phyloP scores from a whole-genome alignment of 1,140 invertebrate species.

The Phocides pigmalion region DNA sequence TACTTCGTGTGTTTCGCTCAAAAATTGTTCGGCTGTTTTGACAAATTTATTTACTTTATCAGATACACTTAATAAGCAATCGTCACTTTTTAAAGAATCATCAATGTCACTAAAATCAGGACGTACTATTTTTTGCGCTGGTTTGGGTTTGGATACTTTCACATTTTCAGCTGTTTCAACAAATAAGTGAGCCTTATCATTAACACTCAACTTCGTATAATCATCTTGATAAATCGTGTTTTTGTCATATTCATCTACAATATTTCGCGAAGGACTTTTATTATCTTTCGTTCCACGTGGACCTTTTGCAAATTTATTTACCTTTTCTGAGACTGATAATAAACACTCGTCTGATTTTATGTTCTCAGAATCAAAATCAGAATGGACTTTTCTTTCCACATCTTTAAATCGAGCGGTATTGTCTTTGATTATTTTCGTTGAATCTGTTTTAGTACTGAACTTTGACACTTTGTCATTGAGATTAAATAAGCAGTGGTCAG shows the following conservation, averaged over 20 bases:
- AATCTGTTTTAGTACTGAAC: slow-evolving; percentile 73
- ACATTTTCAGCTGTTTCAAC: slow-evolving; percentile 86
- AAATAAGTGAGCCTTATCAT: slow-evolving; percentile 87
- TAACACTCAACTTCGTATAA: slow-evolving; percentile 86
- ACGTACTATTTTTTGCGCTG: slow-evolving; percentile 74
- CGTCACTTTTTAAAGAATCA: slow-evolving; percentile 83
- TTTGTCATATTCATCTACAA: slow-evolving; percentile 75
- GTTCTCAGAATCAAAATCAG: slow-evolving; percentile 63
- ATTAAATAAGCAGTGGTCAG: slow-evolving; percentile 73
- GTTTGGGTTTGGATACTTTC: slow-evolving; percentile 73
- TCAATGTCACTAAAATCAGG: slow-evolving; percentile 82
- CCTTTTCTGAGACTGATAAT: slow-evolving; percentile 86
- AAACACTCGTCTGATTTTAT: slow-evolving; percentile 82
- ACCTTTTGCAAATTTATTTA: slow-evolving; percentile 84
- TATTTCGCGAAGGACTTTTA: slow-evolving; percentile 63
- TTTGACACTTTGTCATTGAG: slow-evolving; percentile 84
- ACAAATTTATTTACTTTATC: slow-evolving; percentile 86
- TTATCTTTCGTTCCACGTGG: slow-evolving; percentile 54
- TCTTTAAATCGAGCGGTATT: slow-evolving; percentile 60
- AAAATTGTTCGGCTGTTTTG: slow-evolving; percentile 84
- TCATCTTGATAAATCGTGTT: slow-evolving; percentile 84
- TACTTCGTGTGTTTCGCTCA: slow-evolving; percentile 59
- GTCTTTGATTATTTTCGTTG: slow-evolving; percentile 60
- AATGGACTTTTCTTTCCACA: slow-evolving; percentile 59
- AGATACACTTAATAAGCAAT: slow-evolving; percentile 85